A percentile compares a stretch with the other conserved stretches of the same genome.
phyloP scores from a whole-genome alignment of 2,888 invertebrate species.

The Cactoblastis cactorum region DNA sequence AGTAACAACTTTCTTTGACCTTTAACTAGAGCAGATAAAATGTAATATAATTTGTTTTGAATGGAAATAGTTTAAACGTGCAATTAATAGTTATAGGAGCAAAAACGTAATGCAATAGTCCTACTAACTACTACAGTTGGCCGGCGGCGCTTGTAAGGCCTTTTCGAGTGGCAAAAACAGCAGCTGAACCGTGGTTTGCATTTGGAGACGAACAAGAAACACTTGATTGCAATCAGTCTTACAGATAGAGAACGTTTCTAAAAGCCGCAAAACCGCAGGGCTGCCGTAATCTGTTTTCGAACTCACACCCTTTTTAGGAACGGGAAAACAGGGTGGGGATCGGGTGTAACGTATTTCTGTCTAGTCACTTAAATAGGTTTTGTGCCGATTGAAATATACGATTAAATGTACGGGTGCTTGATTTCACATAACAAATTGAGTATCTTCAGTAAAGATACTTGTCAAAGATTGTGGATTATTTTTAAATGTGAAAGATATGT shows the following conservation, averaged over 20 bases:
- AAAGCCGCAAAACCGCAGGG: conserved; percentile 13
- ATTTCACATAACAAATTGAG: background rate
- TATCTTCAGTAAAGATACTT: too few species aligned
- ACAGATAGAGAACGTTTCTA: conserved; percentile 33
- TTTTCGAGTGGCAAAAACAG: conserved; percentile 22
- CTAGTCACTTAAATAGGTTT: conserved; percentile 3
- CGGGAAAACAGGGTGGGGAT: background rate
- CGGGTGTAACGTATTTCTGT: background rate
- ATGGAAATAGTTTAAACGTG: background rate
- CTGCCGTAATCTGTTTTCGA: conserved; percentile 11
- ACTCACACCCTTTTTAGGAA: conserved; percentile 25
- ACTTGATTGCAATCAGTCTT: conserved; percentile 36
- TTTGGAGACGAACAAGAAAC: conserved; percentile 24
- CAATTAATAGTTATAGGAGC: background rate
- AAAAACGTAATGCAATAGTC: background rate
- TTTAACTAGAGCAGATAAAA: too few species aligned
- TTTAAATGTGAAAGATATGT: too few species aligned
- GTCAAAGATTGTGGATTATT: too few species aligned
- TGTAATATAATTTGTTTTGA: too few species aligned
- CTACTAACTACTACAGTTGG: background rate
- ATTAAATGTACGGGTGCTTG: background rate
- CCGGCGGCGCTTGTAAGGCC: background rate
- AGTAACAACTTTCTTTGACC: too few species aligned
- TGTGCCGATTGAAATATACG: background rate
- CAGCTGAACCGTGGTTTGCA: conserved; percentile 20